A percentile compares a stretch with the other conserved stretches of the same genome.
Conservation (phyloP, 2,888 invertebrate genomes). For the Hemithea aestivaria region DNA sequence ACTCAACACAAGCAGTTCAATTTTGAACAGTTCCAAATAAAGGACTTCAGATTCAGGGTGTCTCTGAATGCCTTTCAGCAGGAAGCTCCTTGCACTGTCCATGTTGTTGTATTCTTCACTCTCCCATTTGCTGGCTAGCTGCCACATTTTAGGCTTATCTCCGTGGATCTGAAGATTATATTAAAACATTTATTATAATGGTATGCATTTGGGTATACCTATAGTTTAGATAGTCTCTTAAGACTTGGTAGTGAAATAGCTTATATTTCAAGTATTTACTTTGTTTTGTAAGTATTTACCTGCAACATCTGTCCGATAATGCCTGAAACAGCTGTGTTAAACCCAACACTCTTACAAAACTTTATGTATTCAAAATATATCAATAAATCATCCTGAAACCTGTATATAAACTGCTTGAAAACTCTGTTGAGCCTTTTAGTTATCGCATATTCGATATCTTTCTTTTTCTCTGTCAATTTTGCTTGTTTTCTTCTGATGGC, state of each 20-base stretch:
- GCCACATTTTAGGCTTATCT: conserved; percentile 87
- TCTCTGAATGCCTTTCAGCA: conserved; percentile 87
- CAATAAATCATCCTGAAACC: conserved; percentile 85
- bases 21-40: conserved; percentile 81
- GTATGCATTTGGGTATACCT: not conserved
- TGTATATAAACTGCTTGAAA: conserved; percentile 83
- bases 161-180: conserved; percentile 80
- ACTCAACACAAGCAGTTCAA: conserved; percentile 51
- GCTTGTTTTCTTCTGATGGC: conserved; percentile 78
- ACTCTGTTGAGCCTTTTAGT: conserved; percentile 85
- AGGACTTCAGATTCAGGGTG: conserved; percentile 84
- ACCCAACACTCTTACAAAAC: conserved; percentile 85
- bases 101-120: conserved; percentile 83
- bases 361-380: conserved; percentile 89
- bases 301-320: conserved; percentile 81
- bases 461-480: conserved; percentile 79
- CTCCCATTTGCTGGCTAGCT: conserved; percentile 89
- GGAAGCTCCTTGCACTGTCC: conserved; percentile 83
- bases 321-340: conserved; percentile 73
- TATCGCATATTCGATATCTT: conserved; percentile 84
- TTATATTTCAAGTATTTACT: no score
- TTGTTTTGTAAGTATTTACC: no score
- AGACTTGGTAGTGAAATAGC: no score
- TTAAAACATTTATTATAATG: conserved; percentile 20
- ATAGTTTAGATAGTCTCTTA: not conserved